phyloP scores from a whole-genome alignment of 2,797 vertebrate species.

The Emys orbicularis region DNA sequence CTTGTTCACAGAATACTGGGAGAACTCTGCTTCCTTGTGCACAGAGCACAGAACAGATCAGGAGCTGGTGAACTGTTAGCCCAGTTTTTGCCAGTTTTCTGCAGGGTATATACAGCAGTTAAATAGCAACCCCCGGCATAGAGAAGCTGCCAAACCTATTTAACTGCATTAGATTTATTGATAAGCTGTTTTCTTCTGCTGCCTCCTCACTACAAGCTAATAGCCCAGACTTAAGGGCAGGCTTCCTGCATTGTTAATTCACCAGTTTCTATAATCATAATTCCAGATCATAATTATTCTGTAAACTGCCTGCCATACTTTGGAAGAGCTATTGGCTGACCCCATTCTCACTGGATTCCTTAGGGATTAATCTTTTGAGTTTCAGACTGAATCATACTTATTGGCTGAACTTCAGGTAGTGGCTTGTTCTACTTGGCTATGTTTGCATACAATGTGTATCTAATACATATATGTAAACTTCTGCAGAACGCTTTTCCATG shows the following conservation, averaged over 20 bases:
- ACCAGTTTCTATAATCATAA: conserved; percentile 18
- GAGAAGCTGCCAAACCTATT: background rate
- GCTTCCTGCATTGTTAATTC: conserved; percentile 37
- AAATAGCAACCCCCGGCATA: background rate
- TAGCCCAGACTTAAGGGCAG: background rate
- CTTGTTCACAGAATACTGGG: background rate
- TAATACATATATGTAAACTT: background rate
- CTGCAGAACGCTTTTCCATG: background rate
- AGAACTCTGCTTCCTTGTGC: background rate
- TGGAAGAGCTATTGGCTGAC: conserved; percentile 44
- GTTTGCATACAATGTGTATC: background rate
- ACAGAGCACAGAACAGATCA: background rate
- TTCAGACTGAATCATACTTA: background rate
- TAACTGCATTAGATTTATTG: background rate
- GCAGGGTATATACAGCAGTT: background rate
- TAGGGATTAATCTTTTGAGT: background rate
- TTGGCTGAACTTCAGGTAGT: background rate
- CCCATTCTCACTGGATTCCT: conserved; percentile 47
- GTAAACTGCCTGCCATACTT: conserved; percentile 42
- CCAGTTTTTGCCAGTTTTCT: accelerated
- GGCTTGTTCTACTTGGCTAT: background rate
- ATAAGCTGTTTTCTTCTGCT: background rate
- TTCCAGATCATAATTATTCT: conserved; percentile 53
- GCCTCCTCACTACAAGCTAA: background rate
- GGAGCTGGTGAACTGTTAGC: background rate